A percentile compares a stretch with the other conserved stretches of the same genome.
Evolutionary conservation across 2,888 invertebrate species (phyloP).

Genomic region (Synergus gifuensis): DNA sequence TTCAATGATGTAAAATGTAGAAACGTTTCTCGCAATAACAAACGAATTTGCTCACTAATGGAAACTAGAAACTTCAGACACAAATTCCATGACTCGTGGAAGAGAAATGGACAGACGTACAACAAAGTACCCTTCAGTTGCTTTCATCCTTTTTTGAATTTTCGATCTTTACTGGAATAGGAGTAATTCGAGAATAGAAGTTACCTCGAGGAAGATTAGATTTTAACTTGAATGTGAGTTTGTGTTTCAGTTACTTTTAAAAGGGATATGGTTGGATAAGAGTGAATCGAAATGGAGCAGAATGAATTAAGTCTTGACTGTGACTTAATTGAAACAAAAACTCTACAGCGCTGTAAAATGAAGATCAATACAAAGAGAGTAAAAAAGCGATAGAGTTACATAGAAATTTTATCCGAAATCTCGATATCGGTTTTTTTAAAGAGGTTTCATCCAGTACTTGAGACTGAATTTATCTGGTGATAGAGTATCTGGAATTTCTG

Average conservation of each 20-base stretch:
- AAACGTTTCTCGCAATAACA: constrained; percentile 18
- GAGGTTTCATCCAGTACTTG: constrained; percentile 34
- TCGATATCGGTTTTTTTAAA: constrained; percentile 60
- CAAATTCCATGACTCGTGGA: constrained; percentile 59
- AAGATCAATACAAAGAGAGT: not conserved
- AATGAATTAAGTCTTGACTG: not conserved
- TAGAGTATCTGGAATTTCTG: constrained; percentile 20
- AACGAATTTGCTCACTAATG: constrained; percentile 58
- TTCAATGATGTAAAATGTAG: constrained; percentile 11
- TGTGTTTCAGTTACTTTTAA: constrained; percentile 26
- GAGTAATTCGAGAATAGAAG: constrained; percentile 58
- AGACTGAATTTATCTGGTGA: constrained; percentile 30
- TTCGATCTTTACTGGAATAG: constrained; percentile 58
- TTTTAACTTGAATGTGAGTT: constrained; percentile 58
- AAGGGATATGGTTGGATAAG: not conserved
- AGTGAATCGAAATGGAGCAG: not conserved
- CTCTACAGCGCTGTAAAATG: not conserved
- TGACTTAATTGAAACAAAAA: not conserved
- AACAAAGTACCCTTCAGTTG: constrained; percentile 61
- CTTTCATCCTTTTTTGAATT: constrained; percentile 58
- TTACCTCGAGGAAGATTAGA: constrained; percentile 58
- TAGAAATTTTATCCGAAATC: constrained; percentile 24
- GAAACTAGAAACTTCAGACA: constrained; percentile 67
- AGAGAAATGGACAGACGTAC: constrained; percentile 58
- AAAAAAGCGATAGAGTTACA: not conserved